Conservation (phyloP, 1,140 invertebrate species). For the Cotesia chilonis region DNA sequence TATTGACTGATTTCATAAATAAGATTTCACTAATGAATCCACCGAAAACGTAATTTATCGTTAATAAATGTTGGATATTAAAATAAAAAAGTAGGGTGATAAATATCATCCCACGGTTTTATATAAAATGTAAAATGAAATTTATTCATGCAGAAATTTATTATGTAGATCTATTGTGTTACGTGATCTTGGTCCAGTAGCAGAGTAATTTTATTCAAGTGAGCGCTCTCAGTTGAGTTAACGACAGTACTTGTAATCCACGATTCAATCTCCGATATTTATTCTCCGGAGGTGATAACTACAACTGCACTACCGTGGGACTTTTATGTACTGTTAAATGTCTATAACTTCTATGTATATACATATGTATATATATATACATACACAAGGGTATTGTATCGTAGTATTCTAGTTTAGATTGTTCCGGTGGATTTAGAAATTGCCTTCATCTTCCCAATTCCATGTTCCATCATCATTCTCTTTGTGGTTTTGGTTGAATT, state of each 20-base stretch:
- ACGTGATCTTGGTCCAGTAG: constrained; percentile 3
- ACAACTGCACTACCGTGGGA: constrained; percentile 12
- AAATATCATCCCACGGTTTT: no score
- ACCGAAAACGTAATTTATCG: no score
- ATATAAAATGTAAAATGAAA: no score
- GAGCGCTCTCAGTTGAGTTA: constrained; percentile 17
- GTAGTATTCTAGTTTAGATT: constrained; percentile 15
- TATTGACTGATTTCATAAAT: no score
- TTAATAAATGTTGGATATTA: no score
- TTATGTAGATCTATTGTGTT: not conserved
- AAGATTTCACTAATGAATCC: no score
- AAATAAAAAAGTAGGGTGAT: no score
- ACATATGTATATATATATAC: constrained; percentile 2
- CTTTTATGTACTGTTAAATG: no score
- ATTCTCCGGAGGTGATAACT: constrained; percentile 43
- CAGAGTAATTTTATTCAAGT: constrained; percentile 10
- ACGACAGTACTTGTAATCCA: constrained; percentile 41
- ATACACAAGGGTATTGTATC: not conserved
- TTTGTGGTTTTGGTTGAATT: no score
- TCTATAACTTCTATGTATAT: no score
- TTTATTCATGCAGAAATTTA: no score
- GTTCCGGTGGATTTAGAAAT: constrained; percentile 25
- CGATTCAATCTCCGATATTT: constrained; percentile 50
- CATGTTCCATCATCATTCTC: constrained; percentile 5
- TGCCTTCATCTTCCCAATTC: constrained; percentile 21